Base-by-base conservation (phyloP, 2,888 invertebrate species). In the Laspeyria flexula region DNA sequence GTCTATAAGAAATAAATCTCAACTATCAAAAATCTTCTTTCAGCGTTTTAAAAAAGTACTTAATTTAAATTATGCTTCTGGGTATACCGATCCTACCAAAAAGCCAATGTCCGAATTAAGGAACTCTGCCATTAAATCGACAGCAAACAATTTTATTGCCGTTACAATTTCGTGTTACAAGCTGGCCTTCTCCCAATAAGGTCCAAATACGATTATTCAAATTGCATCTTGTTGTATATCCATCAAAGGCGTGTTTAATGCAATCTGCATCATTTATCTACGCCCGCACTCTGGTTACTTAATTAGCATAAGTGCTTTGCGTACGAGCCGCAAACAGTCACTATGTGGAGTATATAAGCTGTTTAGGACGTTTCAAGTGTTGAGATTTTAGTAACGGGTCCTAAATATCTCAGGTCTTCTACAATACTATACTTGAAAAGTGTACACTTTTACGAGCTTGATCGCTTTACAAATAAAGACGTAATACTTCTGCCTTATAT, bases 201-300 rank as follows among this genome's bases (percentile, higher is more conserved):
- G 65, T 53, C 34, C 34, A 58, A 44, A 65, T 55, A 53, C 59
- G 50, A 53, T 65, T 62, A 62, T 54, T 54, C 48, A 48, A 54
- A 58, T 53, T 33, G 43, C 31, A 50, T 38, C 49, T 50, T 25
- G 50, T 50, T 44, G 56, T 42, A 42, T 45, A 16, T 13, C 64
- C 62, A 60, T 67, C 60, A 62, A 65, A 67, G 62, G 67, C 57
- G 44, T 47, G 59, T 55, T 61, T 55, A 65, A 55, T 59, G 63
- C 54, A 57, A 57, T 62, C 51, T 48, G 29, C 34, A 44, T 54
- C 37, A 49, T 55, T 63, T 62, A 67, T 67, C 55, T 65, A 49
- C 53, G 57, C 65, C 65, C 16, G 57, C 66, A 67, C 59, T 60
- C 59, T 33, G 43, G 52, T 60, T 51, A 27, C 45, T 61, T 46